These are phyloP conservation scores for Xylota sylvarum DNA, from an alignment of 2,888 invertebrate genomes.

Conservation along the genomic window DNA sequence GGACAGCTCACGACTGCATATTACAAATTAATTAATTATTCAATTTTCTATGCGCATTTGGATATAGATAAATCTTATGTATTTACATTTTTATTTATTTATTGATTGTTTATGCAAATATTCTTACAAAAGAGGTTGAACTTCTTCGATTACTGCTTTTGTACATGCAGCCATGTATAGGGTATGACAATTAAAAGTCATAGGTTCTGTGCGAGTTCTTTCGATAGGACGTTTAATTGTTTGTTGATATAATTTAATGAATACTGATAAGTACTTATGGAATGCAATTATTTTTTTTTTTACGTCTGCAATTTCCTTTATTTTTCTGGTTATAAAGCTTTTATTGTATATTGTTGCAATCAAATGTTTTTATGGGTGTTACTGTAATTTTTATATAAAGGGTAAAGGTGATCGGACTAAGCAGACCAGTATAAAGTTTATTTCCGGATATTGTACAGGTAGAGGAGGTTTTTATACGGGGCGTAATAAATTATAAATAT, in stretches of 20 bases:
- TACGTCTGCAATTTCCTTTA: background rate
- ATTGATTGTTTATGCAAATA: slow-evolving; percentile 45
- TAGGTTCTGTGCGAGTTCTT: background rate
- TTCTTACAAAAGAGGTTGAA: slow-evolving; percentile 12
- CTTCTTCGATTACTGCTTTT: slow-evolving; percentile 7
- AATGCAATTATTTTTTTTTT: slow-evolving; percentile 8
- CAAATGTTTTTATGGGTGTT: background rate
- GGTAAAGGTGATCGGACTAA: background rate
- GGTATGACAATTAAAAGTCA: slow-evolving; percentile 11
- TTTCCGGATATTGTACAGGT: too few species aligned
- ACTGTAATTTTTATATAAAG: background rate
- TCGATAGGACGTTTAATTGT: slow-evolving; percentile 28
- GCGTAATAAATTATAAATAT: too few species aligned
- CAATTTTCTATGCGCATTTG: slow-evolving; percentile 10
- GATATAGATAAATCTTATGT: slow-evolving; percentile 28
- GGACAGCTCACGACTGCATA: background rate
- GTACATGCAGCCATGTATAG: background rate
- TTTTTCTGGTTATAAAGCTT: background rate
- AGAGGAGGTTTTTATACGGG: too few species aligned
- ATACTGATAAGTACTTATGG: slow-evolving; percentile 10
- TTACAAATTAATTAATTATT: slow-evolving; percentile 38
- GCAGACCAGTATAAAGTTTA: too few species aligned
- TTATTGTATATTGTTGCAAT: background rate
- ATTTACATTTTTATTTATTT: slow-evolving; percentile 23
- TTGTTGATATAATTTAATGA: slow-evolving; percentile 31